These are phyloP conservation scores for Synergus itoensis DNA, from an alignment of 2,888 invertebrate species.

Conservation along the genomic window DNA sequence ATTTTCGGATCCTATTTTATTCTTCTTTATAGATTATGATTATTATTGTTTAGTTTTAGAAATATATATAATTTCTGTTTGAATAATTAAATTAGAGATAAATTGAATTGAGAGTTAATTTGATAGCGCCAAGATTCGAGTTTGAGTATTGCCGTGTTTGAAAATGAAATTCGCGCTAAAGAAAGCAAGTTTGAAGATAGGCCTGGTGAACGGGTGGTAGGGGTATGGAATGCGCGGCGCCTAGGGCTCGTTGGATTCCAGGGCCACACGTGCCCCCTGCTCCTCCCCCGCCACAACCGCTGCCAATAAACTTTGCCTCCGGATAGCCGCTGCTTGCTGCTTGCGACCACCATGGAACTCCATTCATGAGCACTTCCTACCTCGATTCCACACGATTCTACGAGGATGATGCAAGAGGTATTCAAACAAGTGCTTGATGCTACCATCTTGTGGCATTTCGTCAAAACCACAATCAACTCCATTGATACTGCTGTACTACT, in stretches of 20 bases:
- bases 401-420: conserved; percentile 2
- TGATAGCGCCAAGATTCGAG: conserved; percentile 46
- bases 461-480: neutral
- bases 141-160: conserved; percentile 57
- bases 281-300: conserved; percentile 70
- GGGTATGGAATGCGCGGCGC: conserved; percentile 81
- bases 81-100: no score
- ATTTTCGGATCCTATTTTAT: no score
- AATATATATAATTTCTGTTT: no score
- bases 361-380: conserved; percentile 82
- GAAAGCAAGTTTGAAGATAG: conserved; percentile 67
- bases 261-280: conserved; percentile 75
- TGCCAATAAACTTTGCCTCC: conserved; percentile 75
- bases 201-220: conserved; percentile 63
- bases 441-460: conserved; percentile 53
- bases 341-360: conserved; percentile 77
- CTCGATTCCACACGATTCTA: conserved; percentile 61
- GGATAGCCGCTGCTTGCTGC: conserved; percentile 69
- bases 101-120: conserved; percentile 41
- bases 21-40: no score
- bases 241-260: conserved; percentile 81
- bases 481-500: neutral
- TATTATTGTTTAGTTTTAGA: no score
- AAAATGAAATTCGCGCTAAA: conserved; percentile 65
- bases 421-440: conserved; percentile 38